Conservation (phyloP, 64 coral and sea anemone species). For the Stichodactyla mertensii region DNA sequence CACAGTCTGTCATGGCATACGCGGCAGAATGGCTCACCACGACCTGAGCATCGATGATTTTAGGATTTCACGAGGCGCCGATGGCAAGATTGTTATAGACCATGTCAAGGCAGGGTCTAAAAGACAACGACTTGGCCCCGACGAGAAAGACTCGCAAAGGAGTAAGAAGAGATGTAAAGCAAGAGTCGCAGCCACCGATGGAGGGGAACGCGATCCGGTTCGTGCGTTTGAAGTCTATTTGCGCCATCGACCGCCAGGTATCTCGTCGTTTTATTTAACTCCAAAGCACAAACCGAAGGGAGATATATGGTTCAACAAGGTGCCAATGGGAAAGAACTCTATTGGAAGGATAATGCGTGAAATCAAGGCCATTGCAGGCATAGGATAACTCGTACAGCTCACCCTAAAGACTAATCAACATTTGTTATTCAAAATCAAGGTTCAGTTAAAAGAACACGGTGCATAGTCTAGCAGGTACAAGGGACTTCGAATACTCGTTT, state of each 20-base stretch:
- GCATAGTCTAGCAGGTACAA: constrained; percentile 17
- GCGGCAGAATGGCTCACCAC: constrained; percentile 97
- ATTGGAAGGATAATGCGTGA: constrained; percentile 98
- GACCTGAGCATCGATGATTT: constrained; percentile 97
- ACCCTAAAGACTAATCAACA: not conserved
- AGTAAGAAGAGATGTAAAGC: constrained; percentile 96
- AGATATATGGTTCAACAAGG: constrained; percentile 99
- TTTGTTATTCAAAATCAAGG: not conserved
- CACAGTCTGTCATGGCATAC: constrained; percentile 87
- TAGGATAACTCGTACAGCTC: constrained; percentile 52
- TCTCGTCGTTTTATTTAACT: constrained; percentile 98
- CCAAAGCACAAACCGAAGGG: constrained; percentile 99
- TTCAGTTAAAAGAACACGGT: not conserved
- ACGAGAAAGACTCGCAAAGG: constrained; percentile 84
- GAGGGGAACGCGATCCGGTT: constrained; percentile 93
- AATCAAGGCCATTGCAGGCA: constrained; percentile 97
- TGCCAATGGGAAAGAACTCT: constrained; percentile 99
- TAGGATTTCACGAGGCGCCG: constrained; percentile 87
- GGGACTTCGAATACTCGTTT: not conserved
- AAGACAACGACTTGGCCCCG: constrained; percentile 68
- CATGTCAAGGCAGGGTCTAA: constrained; percentile 87
- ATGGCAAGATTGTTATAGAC: constrained; percentile 94
- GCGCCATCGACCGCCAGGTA: constrained; percentile 91
- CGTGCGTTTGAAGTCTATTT: constrained; percentile 96
- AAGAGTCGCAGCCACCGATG: constrained; percentile 86